Percentiles rank a stretch among this genome's conserved stretches.
Conservation (phyloP, 2,888 invertebrate genomes). For the Phaonia tiefii region DNA sequence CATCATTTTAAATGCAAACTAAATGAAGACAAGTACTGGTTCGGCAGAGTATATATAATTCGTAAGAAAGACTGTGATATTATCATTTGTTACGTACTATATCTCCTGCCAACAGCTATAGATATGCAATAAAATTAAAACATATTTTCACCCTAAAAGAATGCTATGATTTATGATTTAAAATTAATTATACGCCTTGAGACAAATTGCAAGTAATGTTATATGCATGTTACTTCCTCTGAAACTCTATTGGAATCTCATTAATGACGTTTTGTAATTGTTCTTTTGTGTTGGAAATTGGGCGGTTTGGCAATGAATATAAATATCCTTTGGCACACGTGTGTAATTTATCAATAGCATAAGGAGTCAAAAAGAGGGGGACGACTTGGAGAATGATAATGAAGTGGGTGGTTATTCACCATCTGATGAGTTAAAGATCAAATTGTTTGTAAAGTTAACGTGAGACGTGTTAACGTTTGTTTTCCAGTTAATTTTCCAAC, state of each 20-base stretch:
- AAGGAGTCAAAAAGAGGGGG: too few relatives aligned
- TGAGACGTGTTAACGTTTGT: slow-evolving; percentile 52
- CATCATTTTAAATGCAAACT: too few relatives aligned
- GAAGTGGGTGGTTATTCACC: slow-evolving; percentile 1
- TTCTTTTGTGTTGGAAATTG: slow-evolving; percentile 37
- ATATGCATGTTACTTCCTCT: neutral
- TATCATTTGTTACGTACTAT: too few relatives aligned
- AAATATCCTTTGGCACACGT: slow-evolving; percentile 23
- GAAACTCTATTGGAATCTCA: neutral
- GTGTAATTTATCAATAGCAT: slow-evolving; percentile 51
- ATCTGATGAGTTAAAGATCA: slow-evolving; percentile 42
- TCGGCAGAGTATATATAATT: too few relatives aligned
- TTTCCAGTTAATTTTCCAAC: slow-evolving; percentile 29
- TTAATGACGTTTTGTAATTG: slow-evolving; percentile 15
- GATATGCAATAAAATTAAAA: too few relatives aligned
- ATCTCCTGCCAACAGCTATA: too few relatives aligned
- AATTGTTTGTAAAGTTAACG: slow-evolving; percentile 57
- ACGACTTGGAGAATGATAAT: neutral
- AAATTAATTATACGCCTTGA: neutral
- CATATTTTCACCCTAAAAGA: slow-evolving; percentile 52
- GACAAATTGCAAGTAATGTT: neutral
- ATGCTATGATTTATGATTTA: slow-evolving; percentile 23
- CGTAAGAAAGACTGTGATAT: too few relatives aligned
- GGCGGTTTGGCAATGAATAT: neutral
- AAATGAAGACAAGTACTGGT: too few relatives aligned